Base-by-base conservation (phyloP, 1,140 invertebrate species). In the Papilio glaucus region DNA sequence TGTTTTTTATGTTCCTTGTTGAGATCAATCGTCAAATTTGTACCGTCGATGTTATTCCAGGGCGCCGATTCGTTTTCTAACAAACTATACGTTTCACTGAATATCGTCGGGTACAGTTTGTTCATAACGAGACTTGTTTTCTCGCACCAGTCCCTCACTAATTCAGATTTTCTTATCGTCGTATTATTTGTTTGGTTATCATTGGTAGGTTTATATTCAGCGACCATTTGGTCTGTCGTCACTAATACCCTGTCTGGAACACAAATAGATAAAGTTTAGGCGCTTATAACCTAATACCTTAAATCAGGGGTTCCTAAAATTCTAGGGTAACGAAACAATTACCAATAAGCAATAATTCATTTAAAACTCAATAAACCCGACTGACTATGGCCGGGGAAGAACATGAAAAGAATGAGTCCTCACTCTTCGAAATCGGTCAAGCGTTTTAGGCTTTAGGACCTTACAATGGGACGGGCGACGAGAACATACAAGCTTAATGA, bases 231-330 rank as follows among this genome's bases (percentile, higher is more conserved):
- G 29, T 95, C 94, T 77, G 94, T 94, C 57, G 94, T 94, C 57
- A 96, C 83, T 75, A 95, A 73, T 76, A 96, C 88, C 87, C 95
- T 95, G 78, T 96, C 95, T 96, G 85, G 9, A 94, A 93, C 6
- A 15, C 0, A 33, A 33, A 33, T 2, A 33, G 29, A 33, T 2
- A 33, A 6, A 33, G 29, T 6, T 33, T 33, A 33, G 2, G 29
- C 6, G 29, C 29, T 33, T 3, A 33, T 2, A 3, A 33, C 6
- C 29, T 33, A 33, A 33, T 33, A 33, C 6, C 6, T 33, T 33
- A 33, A 33, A 33, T 33, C 2, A 6, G 29, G 6, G 29, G 6
- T 33, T 33, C n/a, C n/a, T n/a, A n/a, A n/a, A n/a, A n/a, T n/a
- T n/a, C n/a, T n/a, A n/a, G n/a, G n/a, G n/a, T n/a, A n/a, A n/a